phyloP scores from a whole-genome alignment of 2,888 invertebrate species.

The Coelopa pilipes region DNA sequence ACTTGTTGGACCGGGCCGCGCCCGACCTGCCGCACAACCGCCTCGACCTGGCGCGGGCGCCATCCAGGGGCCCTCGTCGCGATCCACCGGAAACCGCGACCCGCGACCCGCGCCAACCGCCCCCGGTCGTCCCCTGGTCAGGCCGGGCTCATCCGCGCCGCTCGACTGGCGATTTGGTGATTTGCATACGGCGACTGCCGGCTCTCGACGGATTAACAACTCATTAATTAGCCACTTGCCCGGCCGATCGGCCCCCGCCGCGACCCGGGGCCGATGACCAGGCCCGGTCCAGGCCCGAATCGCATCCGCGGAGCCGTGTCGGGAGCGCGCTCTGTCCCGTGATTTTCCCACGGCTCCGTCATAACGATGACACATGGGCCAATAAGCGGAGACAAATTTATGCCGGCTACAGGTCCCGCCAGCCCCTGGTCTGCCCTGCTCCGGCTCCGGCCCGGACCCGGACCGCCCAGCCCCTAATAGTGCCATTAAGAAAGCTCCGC shows the following conservation, averaged over 20 bases:
- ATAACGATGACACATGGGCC: constrained; percentile 20
- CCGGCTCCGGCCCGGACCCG: background rate
- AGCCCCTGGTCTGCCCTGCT: background rate
- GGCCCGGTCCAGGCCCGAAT: background rate
- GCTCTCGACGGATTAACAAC: background rate
- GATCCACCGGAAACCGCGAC: too few species aligned
- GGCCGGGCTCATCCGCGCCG: background rate
- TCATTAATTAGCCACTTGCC: constrained; percentile 18
- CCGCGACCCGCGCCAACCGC: too few species aligned
- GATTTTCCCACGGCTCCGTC: constrained; percentile 28
- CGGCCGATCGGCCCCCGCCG: background rate
- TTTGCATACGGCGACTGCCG: constrained; percentile 7
- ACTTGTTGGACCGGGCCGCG: background rate
- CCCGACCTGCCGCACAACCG: too few species aligned
- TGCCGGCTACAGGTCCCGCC: background rate
- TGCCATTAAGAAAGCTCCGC: constrained; percentile 8
- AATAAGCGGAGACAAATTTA: constrained; percentile 26
- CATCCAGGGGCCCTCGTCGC: too few species aligned
- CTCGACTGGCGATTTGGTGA: too few species aligned
- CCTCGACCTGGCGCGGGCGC: too few species aligned
- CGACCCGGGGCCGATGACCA: constrained; percentile 20
- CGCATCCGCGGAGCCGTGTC: background rate
- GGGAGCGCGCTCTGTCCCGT: background rate
- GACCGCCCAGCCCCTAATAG: constrained; percentile 14
- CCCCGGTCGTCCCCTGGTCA: too few species aligned